Conservation (phyloP, 2,888 invertebrate genomes). For the Hydrotaea cyrtoneurina region DNA sequence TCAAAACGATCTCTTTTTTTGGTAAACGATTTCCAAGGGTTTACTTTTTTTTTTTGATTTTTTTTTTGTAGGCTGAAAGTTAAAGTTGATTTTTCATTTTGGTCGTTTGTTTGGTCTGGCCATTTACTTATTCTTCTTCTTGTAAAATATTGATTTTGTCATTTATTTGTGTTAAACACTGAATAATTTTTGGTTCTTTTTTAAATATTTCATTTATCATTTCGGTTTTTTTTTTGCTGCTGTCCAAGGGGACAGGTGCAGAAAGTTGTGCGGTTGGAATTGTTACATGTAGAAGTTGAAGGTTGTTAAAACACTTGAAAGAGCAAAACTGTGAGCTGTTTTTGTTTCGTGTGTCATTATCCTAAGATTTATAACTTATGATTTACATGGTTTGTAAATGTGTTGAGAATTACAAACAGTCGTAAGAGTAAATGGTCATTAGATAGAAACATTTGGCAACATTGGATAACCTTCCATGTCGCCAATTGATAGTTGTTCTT, state of each 20-base stretch:
- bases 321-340: too few species aligned
- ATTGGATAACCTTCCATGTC: too few species aligned
- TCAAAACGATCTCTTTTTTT: slow-evolving; percentile 28
- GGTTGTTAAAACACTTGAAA: neutral
- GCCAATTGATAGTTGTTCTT: too few species aligned
- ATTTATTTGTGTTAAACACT: slow-evolving; percentile 34
- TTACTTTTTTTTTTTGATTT: neutral
- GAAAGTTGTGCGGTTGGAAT: neutral
- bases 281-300: neutral
- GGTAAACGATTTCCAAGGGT: slow-evolving; percentile 21
- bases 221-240: too few species aligned
- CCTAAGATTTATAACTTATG: too few species aligned
- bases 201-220: slow-evolving; percentile 23
- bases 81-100: neutral
- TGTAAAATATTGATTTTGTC: slow-evolving; percentile 49
- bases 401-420: too few species aligned
- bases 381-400: too few species aligned
- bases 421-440: too few species aligned
- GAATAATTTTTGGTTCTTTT: neutral
- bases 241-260: neutral
- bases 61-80: neutral
- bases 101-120: neutral
- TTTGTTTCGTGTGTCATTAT: too few species aligned
- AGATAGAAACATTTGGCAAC: too few species aligned
- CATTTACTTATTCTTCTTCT: neutral